Evolutionary conservation across 2,888 invertebrate genomes (phyloP).

Genomic region (Calameuta idolon): DNA sequence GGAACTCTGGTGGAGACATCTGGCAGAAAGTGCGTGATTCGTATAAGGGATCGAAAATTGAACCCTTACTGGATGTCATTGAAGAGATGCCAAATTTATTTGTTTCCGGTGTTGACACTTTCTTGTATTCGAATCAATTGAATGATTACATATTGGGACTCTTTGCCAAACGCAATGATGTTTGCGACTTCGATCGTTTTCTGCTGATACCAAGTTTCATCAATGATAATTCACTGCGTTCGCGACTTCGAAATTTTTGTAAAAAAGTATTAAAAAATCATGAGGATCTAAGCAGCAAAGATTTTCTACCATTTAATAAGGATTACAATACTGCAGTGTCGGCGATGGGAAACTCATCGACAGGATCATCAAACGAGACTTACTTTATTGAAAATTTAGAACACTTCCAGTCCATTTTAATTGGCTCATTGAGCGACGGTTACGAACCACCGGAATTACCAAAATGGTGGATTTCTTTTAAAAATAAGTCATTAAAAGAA

Average conservation of each 20-base stretch:
- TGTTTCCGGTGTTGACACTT: constrained; percentile 51
- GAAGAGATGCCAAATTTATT: constrained; percentile 56
- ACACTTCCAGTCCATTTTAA: constrained; percentile 36
- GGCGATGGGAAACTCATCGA: neutral
- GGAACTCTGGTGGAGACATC: constrained; percentile 52
- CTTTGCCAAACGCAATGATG: constrained; percentile 39
- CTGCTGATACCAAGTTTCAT: constrained; percentile 52
- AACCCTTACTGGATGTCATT: constrained; percentile 45
- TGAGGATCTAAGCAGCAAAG: constrained; percentile 26
- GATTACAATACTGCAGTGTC: neutral
- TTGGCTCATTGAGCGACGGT: constrained; percentile 40
- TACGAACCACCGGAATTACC: constrained; percentile 45
- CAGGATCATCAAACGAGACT: constrained; percentile 35
- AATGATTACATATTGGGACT: constrained; percentile 47
- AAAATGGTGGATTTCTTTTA: constrained; percentile 56
- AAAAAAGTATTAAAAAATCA: constrained; percentile 41
- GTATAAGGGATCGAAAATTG: constrained; percentile 49
- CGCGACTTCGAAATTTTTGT: constrained; percentile 53
- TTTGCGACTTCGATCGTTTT: constrained; percentile 56
- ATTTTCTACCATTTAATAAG: constrained; percentile 40
- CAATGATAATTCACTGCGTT: constrained; percentile 47
- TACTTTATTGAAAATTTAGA: constrained; percentile 42
- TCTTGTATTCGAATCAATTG: constrained; percentile 53
- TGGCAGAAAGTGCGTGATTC: constrained; percentile 52
- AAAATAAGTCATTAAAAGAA: constrained; percentile 48